Conservation (phyloP, 2,113 vertebrate genomes). For the Cavia porcellus region DNA sequence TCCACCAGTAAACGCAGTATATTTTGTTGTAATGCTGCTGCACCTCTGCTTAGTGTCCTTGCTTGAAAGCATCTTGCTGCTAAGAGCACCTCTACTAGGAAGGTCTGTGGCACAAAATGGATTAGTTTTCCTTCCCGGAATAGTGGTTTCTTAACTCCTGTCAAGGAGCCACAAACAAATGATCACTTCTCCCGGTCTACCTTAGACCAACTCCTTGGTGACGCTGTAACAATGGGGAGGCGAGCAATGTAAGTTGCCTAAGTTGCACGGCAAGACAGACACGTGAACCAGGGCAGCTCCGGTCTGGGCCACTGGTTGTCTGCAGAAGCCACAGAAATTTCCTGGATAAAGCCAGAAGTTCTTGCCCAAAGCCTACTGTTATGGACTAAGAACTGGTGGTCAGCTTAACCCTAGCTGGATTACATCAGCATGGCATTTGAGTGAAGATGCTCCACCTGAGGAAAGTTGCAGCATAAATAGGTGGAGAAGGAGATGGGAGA, state of each 20-base stretch:
- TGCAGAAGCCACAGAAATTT: background rate
- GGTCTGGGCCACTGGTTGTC: rapidly evolving
- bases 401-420: too few relatives aligned
- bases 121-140: background rate
- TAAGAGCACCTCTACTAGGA: background rate
- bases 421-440: too few relatives aligned
- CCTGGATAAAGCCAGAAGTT: too few relatives aligned
- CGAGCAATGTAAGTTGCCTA: background rate
- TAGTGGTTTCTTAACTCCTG: background rate
- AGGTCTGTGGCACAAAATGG: too few relatives aligned
- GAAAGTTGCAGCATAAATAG: too few relatives aligned
- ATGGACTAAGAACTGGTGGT: too few relatives aligned
- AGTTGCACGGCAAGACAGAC: background rate
- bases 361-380: too few relatives aligned
- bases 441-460: too few relatives aligned
- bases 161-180: background rate
- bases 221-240: background rate
- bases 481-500: too few relatives aligned
- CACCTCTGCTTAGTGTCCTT: background rate
- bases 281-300: background rate
- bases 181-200: background rate
- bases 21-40: background rate
- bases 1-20: background rate
- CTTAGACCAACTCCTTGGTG: background rate
- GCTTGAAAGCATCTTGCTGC: background rate